Conservation (phyloP, 2,113 vertebrate species). For the Actenoides lindsayi region DNA sequence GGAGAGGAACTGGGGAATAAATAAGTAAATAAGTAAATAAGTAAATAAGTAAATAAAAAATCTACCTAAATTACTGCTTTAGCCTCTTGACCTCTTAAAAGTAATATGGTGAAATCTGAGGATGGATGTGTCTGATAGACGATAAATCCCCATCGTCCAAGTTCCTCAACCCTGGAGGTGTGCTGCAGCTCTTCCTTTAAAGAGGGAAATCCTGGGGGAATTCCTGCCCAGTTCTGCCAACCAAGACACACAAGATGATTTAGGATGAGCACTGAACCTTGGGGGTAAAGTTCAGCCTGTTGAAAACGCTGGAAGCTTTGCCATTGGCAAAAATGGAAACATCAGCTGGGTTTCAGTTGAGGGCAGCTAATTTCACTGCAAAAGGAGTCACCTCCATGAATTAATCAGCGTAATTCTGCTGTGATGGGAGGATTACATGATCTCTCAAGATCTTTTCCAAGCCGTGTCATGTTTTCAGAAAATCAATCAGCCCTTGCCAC, state of each 20-base stretch:
- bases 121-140: neutral
- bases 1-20: neutral
- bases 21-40: neutral
- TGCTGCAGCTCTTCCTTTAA: neutral
- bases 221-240: neutral
- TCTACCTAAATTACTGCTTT: neutral
- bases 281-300: neutral
- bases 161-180: neutral
- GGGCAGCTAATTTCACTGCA: neutral
- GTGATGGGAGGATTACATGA: neutral
- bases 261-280: neutral
- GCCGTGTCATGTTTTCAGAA: neutral
- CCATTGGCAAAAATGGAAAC: neutral
- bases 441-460: neutral
- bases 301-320: neutral
- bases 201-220: neutral
- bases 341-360: neutral
- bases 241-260: fast-evolving
- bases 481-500: neutral
- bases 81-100: neutral
- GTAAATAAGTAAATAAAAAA: neutral
- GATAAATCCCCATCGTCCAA: neutral
- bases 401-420: neutral
- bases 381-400: neutral
- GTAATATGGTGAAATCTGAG: neutral